Base-by-base conservation (phyloP, 2,113 vertebrate species). In the Holacanthus passer region DNA sequence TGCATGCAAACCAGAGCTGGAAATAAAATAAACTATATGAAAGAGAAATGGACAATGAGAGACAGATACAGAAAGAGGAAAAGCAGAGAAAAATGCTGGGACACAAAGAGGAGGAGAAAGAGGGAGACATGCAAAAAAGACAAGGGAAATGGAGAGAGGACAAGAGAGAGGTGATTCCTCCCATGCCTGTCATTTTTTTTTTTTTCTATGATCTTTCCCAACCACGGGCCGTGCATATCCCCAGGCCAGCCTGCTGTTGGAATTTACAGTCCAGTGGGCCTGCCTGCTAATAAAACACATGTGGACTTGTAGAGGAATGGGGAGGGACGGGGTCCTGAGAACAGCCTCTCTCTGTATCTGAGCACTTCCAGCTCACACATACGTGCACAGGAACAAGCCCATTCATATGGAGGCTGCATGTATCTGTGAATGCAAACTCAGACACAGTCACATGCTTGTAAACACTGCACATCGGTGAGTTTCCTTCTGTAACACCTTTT, bases 231-330 rank as follows among this genome's bases (percentile, higher is more conserved):
- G 82, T 74, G 72, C 37, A 6, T 90, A 83, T 90, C 93, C 87
- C 80, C 87, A 79, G 89, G 88, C 88, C 72, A 60, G 83, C 77
- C 77, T 67, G 74, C 78, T 41, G 4, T 73, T 85, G 90, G 93
- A 93, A 94, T 95, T 94, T 93, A 93, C 93, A 93, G 94, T 94
- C 88, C 77, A 48, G 81, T 81, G 77, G 87, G 90, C 90, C 80
- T 85, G 86, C 76, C 86, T 89, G 91, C 91, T 94, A 93, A 91
- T 95, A 94, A 95, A 95, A 94, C 93, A 93, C 93, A 94, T 95
- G 87, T 95, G 93, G 94, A 92, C 94, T 90, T 93, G 93, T 81
- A 91, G 81, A 92, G 92, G 91, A 92, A 94, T 93, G 90, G 86
- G 90, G 91, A 89, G 92, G 92, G 80, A 83, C 63, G 5, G 35